phyloP scores from a whole-genome alignment of 2,888 invertebrate species.

The Heteromurus nitidus region DNA sequence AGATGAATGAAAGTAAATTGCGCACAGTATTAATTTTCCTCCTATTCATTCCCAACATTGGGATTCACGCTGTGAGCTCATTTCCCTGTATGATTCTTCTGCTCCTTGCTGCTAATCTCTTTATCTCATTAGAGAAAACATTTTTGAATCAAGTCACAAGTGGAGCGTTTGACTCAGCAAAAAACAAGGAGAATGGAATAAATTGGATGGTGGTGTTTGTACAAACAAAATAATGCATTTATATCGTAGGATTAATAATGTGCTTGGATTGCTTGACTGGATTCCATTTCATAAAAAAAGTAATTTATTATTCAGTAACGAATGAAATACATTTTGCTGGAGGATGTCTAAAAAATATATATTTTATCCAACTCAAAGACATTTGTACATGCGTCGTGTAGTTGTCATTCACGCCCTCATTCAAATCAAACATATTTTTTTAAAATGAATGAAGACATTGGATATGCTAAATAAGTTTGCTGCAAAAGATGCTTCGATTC shows the following conservation, averaged over 20 bases:
- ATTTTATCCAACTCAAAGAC: background rate
- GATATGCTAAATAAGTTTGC: background rate
- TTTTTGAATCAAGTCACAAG: background rate
- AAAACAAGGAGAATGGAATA: no score
- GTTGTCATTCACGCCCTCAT: constrained; percentile 20
- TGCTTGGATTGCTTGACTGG: constrained; percentile 2
- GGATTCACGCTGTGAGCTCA: background rate
- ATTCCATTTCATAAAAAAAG: background rate
- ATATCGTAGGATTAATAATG: background rate
- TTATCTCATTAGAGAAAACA: constrained; percentile 11
- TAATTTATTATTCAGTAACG: background rate
- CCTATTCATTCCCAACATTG: constrained; percentile 58
- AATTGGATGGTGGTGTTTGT: no score
- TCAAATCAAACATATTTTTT: background rate
- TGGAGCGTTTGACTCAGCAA: background rate
- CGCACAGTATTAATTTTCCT: constrained; percentile 10
- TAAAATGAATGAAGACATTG: background rate
- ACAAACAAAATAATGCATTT: no score
- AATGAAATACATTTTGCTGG: background rate
- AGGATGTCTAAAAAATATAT: no score
- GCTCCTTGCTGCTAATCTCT: background rate
- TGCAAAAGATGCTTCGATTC: background rate
- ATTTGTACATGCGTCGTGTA: no score
- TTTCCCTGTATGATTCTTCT: constrained; percentile 3
- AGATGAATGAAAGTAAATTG: constrained; percentile 18